Base-by-base conservation (phyloP, 2,113 vertebrate genomes). In the Neoarius graeffei region DNA sequence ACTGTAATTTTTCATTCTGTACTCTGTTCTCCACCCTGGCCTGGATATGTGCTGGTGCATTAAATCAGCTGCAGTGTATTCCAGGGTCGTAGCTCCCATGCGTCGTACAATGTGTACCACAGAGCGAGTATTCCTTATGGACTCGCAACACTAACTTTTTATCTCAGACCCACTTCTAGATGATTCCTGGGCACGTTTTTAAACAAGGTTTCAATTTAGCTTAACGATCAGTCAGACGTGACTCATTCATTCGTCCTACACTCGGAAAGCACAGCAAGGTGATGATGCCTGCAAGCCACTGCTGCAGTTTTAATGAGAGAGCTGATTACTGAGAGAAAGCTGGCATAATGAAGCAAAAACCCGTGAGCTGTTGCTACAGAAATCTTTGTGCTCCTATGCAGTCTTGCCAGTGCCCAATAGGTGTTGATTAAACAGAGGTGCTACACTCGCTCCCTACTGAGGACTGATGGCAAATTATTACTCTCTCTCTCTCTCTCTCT, bases 21-120 rank as follows among this genome's bases (percentile, higher is more conserved):
- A 27, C 42, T 64, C 85, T 86, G 57, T 64, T 57, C 71, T 76
- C 54, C 69, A 15, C 54, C 73, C 74, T 79, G 59, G 85, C 60
- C 57, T 86, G 56, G 85, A 66, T 86, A 80, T 86, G 85, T 79
- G 85, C 76, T 52, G 74, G 85, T 66, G 85, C 85, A 86, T 66
- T 86, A 66, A 80, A 86, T 86, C 85, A 86, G 85, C 59, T 10
- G 60, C 59, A 80, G 60, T 67, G 85, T 86, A 52, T 80, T 66
- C 73, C 76, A 80, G 74, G 74, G 85, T 64, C 50, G 85, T 80
- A 80, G 60, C 76, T 67, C 85, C 85, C 59, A 66, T 52, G 85
- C 50, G 74, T n/a, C 50, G 35, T 77, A 66, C 35, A 83, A 71
- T 88, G 87, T 84, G 71, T 67, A 67, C 81, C 42, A 35, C 11